Conservation (phyloP, 2,113 vertebrate species). For the Hemiprocne comata region DNA sequence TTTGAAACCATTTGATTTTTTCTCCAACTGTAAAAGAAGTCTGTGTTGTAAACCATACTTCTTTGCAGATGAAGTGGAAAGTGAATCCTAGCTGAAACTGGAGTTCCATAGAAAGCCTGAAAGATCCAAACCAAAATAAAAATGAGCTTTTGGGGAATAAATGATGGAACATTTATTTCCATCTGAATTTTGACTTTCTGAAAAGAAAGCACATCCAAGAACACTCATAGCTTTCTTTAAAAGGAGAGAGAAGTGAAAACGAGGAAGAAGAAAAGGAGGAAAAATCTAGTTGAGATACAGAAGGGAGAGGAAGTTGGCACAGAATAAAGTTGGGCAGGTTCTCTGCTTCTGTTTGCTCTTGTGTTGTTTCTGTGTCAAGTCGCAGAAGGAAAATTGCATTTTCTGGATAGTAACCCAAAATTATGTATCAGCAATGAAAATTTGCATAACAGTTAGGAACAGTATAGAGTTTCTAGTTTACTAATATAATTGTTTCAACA, state of each 20-base stretch:
- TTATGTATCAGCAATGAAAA: neutral
- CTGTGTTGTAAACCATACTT: neutral
- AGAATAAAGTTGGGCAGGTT: neutral
- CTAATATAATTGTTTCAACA: neutral
- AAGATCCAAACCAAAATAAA: neutral
- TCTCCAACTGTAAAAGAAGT: neutral
- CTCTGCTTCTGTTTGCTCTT: constrained; percentile 10
- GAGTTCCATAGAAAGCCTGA: neutral
- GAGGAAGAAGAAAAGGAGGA: neutral
- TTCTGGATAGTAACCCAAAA: constrained; percentile 28
- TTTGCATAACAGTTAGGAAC: constrained; percentile 27
- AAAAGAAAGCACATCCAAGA: neutral
- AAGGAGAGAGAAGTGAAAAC: neutral
- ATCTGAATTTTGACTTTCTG: neutral
- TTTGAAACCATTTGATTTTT: neutral
- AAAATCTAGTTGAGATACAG: neutral
- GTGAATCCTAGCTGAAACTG: neutral
- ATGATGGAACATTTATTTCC: neutral
- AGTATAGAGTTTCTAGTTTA: neutral
- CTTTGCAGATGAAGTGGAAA: neutral
- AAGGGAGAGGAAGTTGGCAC: neutral
- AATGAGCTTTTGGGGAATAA: neutral
- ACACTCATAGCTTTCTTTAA: neutral
- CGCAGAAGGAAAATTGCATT: neutral
- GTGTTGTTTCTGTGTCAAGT: constrained; percentile 5